phyloP scores from a whole-genome alignment of 2,888 invertebrate genomes.

The Caenorhabditis panamensis region DNA sequence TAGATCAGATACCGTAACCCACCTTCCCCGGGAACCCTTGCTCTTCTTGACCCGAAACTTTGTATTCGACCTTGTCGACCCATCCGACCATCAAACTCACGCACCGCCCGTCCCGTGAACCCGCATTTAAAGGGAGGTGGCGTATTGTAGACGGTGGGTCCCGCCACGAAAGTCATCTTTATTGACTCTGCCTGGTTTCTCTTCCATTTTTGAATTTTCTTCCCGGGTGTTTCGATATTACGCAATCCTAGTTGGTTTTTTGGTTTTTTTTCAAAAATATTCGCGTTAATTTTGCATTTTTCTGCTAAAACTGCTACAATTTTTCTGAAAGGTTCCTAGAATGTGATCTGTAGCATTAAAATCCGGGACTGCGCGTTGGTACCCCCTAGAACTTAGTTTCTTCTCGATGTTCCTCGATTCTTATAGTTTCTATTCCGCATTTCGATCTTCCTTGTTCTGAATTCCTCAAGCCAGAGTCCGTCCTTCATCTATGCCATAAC shows the following conservation, averaged over 20 bases:
- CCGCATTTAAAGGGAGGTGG: slow-evolving; percentile 5
- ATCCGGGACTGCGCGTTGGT: no score
- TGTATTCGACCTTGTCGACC: slow-evolving; percentile 6
- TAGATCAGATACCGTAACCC: background rate
- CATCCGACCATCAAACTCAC: background rate
- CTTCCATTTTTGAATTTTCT: background rate
- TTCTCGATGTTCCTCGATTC: no score
- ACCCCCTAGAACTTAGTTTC: no score
- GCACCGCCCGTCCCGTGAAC: background rate
- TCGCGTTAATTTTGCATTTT: no score
- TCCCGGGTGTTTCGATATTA: background rate
- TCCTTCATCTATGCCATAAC: background rate
- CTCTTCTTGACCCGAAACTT: background rate
- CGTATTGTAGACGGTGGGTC: slow-evolving; percentile 16
- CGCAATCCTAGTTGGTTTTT: background rate
- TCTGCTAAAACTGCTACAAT: no score
- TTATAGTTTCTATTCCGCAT: no score
- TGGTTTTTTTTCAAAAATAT: no score
- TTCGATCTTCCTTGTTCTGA: no score
- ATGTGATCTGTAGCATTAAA: no score
- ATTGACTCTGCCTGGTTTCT: background rate
- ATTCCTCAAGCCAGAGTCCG: no score
- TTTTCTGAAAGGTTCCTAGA: no score
- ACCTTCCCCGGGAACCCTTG: background rate
- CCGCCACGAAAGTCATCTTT: slow-evolving; percentile 14